Conservation (phyloP, 1,140 invertebrate species). For the Pogonomyrmex barbatus region DNA sequence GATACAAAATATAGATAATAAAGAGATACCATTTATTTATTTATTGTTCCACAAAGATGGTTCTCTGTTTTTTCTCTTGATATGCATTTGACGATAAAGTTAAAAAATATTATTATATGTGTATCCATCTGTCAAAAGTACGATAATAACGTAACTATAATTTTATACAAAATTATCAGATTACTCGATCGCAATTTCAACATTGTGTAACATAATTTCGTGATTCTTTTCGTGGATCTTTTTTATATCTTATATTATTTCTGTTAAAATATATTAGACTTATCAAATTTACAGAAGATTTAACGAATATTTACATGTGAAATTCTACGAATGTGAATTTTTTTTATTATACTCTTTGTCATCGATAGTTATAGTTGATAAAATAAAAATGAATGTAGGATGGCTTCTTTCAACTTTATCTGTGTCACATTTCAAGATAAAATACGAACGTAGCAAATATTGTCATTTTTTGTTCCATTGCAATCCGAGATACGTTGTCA, state of each 20-base stretch:
- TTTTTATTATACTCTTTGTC: background rate
- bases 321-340: background rate
- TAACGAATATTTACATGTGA: background rate
- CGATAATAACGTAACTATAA: too few relatives aligned
- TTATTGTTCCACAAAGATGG: background rate
- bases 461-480: background rate
- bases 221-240: background rate
- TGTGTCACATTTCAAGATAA: background rate
- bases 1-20: conserved; percentile 11
- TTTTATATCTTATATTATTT: background rate
- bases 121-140: background rate
- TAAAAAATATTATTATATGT: conserved; percentile 22
- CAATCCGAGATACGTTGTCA: background rate
- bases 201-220: background rate
- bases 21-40: background rate
- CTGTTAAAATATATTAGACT: background rate
- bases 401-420: background rate
- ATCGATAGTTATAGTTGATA: background rate
- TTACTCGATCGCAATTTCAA: background rate
- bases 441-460: background rate
- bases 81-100: background rate
- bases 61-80: background rate
- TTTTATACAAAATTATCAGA: background rate
- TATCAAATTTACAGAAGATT: background rate
- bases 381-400: background rate